A percentile compares a stretch with the other conserved stretches of the same genome.
Conservation (phyloP, 2,888 invertebrate species). For the Aplocera efformata region DNA sequence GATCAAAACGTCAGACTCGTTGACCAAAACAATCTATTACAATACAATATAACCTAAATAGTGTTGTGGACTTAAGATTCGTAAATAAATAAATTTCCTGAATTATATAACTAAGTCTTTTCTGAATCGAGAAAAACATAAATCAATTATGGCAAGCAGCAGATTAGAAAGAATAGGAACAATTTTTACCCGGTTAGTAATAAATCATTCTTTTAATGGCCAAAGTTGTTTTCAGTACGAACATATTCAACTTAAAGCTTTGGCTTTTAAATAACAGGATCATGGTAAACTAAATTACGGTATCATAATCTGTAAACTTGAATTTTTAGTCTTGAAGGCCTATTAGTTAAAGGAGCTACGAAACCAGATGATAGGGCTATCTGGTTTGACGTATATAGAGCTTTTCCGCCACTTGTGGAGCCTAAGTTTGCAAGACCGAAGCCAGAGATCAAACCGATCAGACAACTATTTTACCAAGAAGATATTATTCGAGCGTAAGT, state of each 20-base stretch:
- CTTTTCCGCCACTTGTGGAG: constrained; percentile 93
- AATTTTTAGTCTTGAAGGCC: constrained; percentile 84
- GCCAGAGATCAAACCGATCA: constrained; percentile 80
- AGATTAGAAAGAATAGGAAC: constrained; percentile 87
- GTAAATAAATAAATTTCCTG: too few species aligned
- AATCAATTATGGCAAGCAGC: constrained; percentile 81
- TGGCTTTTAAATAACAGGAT: too few species aligned
- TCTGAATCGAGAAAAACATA: neutral
- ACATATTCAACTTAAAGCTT: too few species aligned
- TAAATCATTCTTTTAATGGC: too few species aligned
- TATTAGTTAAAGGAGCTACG: constrained; percentile 89
- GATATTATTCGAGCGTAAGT: constrained; percentile 92
- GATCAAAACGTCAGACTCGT: too few species aligned
- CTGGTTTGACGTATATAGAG: constrained; percentile 95
- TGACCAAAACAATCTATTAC: too few species aligned
- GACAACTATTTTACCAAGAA: constrained; percentile 90
- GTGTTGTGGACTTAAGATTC: too few species aligned
- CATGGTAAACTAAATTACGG: too few species aligned
- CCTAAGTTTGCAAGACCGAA: constrained; percentile 87
- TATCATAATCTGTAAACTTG: neutral
- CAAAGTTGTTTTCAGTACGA: too few species aligned
- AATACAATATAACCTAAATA: too few species aligned
- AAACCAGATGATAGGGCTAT: constrained; percentile 91
- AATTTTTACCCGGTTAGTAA: constrained; percentile 83
- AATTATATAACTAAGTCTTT: too few species aligned